These are phyloP conservation scores for Hypercompe scribonia DNA, from an alignment of 2,888 invertebrate species.

Conservation along the genomic window DNA sequence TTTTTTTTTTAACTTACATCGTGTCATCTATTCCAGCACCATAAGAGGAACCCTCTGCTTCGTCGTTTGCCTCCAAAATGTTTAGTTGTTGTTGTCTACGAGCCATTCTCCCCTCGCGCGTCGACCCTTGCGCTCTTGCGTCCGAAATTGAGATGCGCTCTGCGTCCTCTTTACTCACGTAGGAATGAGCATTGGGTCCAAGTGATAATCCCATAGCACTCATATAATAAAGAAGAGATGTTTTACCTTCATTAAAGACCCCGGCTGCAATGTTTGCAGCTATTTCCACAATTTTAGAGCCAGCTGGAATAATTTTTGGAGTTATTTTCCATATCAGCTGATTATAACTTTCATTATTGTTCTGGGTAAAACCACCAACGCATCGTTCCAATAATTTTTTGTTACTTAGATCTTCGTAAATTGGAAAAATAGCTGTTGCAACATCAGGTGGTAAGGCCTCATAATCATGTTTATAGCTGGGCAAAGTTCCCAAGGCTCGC, in stretches of 20 bases:
- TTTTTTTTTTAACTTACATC: too few species aligned
- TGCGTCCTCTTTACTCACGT: too few species aligned
- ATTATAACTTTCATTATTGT: slow-evolving; percentile 59
- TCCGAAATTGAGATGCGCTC: too few species aligned
- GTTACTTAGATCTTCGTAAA: slow-evolving; percentile 53
- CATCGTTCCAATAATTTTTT: slow-evolving; percentile 52
- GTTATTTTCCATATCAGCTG: slow-evolving; percentile 57
- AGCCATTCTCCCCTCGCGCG: too few species aligned
- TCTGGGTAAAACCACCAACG: slow-evolving; percentile 59
- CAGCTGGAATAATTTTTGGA: slow-evolving; percentile 31
- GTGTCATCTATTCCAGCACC: too few species aligned
- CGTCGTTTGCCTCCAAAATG: too few species aligned
- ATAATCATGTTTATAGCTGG: slow-evolving; percentile 41
- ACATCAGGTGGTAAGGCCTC: slow-evolving; percentile 46
- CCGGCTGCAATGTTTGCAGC: slow-evolving; percentile 39
- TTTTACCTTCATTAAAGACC: slow-evolving; percentile 51
- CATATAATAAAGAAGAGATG: too few species aligned
- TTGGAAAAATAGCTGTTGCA: slow-evolving; percentile 30
- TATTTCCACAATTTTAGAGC: slow-evolving; percentile 25
- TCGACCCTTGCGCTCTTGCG: too few species aligned
- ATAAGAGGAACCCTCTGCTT: too few species aligned
- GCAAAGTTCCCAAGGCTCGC: neutral
- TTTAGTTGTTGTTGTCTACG: too few species aligned
- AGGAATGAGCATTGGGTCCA: too few species aligned
- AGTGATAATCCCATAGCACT: too few species aligned